phyloP scores from a whole-genome alignment of 2,888 invertebrate species.

The Schrankia costaestrigalis region DNA sequence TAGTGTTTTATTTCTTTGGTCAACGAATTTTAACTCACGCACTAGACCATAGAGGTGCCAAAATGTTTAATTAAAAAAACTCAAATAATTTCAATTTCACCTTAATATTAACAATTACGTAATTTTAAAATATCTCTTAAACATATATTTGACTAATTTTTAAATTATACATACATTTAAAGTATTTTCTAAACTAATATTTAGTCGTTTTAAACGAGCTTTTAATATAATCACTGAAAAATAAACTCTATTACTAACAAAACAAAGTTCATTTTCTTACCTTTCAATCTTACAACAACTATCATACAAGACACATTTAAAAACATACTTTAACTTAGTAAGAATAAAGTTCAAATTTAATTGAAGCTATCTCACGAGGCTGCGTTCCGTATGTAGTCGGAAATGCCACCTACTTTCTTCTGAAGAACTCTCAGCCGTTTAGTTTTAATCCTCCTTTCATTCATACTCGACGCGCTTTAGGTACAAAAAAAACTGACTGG shows the following conservation, averaged over 20 bases:
- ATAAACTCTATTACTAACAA: neutral
- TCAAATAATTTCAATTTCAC: conserved; percentile 2
- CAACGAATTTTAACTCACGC: too few relatives aligned
- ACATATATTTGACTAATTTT: conserved; percentile 24
- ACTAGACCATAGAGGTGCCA: too few relatives aligned
- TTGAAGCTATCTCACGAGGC: conserved; percentile 7
- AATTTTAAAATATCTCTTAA: conserved; percentile 32
- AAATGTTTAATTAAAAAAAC: too few relatives aligned
- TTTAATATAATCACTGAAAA: conserved; percentile 3
- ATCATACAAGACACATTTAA: neutral
- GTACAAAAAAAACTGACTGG: conserved; percentile 7
- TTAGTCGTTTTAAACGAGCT: conserved; percentile 9
- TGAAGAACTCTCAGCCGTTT: conserved; percentile 10
- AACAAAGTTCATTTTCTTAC: conserved; percentile 5
- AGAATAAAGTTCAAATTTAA: neutral
- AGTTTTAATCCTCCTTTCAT: conserved; percentile 10
- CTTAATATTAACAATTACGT: conserved; percentile 15
- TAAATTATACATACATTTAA: conserved; percentile 23
- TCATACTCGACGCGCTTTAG: conserved; percentile 13
- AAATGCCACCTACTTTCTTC: conserved; percentile 33
- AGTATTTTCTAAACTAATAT: conserved; percentile 32
- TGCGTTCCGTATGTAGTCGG: conserved; percentile 16
- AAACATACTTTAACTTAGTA: neutral
- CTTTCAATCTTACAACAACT: conserved; percentile 1
- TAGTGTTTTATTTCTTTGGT: too few relatives aligned